A percentile compares a stretch with the other conserved stretches of the same genome.
Conservation (phyloP, 2,797 vertebrate species). For the Smutsia gigantea region DNA sequence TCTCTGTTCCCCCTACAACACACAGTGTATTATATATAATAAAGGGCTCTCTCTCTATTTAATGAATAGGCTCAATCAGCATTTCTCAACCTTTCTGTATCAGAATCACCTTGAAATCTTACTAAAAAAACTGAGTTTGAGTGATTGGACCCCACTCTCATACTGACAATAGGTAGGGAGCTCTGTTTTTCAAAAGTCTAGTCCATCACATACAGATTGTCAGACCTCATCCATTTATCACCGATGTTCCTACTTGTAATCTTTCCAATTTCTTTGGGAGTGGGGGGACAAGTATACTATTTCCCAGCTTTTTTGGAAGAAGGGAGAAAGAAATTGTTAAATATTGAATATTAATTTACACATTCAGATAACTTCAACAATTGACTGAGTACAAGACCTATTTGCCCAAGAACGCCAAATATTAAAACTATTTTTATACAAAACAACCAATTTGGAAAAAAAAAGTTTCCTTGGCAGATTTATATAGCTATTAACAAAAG, state of each 20-base stretch:
- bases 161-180: not conserved
- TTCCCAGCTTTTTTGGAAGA: not conserved
- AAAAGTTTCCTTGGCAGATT: slow-evolving; percentile 36
- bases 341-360: not conserved
- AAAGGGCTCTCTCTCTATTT: not conserved
- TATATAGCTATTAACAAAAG: slow-evolving; percentile 37
- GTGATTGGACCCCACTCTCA: not conserved
- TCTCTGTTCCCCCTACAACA: not conserved
- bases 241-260: not conserved
- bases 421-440: slow-evolving; percentile 53
- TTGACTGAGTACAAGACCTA: not conserved
- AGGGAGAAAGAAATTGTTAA: not conserved
- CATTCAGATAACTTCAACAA: not conserved
- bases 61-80: not conserved
- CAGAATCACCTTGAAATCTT: not conserved
- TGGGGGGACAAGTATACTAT: not conserved
- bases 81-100: not conserved
- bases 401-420: slow-evolving; percentile 26
- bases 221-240: not conserved
- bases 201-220: not conserved
- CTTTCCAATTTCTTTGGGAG: not conserved
- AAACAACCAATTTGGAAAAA: not conserved
- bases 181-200: slow-evolving; percentile 7
- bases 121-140: not conserved
- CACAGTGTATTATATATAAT: not conserved